A percentile compares a stretch with the other conserved stretches of the same genome.
Evolutionary conservation across 2,888 invertebrate species (phyloP).

Genomic region (Yponomeuta malinellus): DNA sequence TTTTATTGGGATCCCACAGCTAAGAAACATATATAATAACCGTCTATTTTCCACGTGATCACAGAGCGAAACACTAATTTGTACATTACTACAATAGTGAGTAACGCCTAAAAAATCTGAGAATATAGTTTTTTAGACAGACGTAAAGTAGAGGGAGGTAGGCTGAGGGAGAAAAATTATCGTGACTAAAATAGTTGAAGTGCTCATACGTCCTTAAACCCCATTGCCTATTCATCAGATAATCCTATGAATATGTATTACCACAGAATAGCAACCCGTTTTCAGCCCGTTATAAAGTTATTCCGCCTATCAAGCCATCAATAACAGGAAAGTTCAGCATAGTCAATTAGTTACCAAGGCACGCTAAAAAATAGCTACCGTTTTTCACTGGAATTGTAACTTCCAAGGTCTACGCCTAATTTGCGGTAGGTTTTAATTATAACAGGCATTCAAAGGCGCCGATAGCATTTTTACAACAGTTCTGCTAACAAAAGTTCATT

Average conservation of each 20-base stretch:
- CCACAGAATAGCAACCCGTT: background rate
- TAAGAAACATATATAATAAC: no score
- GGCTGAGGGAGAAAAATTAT: no score
- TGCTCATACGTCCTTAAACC: no score
- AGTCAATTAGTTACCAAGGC: background rate
- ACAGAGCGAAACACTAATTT: no score
- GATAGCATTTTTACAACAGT: background rate
- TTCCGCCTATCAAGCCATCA: background rate
- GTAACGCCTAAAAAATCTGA: no score
- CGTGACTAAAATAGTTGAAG: no score
- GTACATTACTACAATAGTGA: no score
- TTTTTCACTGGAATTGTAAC: background rate
- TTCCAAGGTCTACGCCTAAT: conserved; percentile 8
- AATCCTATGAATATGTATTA: background rate
- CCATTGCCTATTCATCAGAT: no score
- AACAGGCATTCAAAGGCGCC: conserved; percentile 8
- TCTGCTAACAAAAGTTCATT: background rate
- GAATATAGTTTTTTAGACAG: no score
- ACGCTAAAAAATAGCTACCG: background rate
- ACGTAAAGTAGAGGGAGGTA: no score
- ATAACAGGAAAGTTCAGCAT: background rate
- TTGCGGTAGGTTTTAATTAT: conserved; percentile 9
- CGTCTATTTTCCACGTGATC: no score
- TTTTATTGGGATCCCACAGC: no score
- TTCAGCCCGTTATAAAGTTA: background rate